A percentile compares a stretch with the other conserved stretches of the same genome.
phyloP scores from a whole-genome alignment of 1,140 invertebrate genomes.

The Bathynomus jamesi region DNA sequence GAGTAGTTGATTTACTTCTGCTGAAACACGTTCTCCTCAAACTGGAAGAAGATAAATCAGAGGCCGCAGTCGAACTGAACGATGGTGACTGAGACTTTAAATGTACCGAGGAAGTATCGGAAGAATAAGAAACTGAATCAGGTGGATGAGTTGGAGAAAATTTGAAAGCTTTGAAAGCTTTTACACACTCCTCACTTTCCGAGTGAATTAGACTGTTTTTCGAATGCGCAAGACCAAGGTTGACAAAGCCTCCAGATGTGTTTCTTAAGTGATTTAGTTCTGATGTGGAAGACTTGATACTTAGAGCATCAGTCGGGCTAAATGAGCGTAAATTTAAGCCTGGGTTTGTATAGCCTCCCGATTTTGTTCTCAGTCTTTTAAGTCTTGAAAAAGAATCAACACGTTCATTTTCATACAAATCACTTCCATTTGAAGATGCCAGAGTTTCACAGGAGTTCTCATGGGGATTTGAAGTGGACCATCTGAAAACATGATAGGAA shows the following conservation, averaged over 20 bases:
- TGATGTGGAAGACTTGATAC: slow-evolving; percentile 2
- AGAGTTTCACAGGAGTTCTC: no score
- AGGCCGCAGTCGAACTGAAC: no score
- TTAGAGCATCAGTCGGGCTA: slow-evolving; percentile 3
- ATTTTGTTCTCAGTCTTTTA: slow-evolving; percentile 34
- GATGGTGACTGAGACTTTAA: no score
- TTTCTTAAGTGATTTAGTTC: slow-evolving; percentile 15
- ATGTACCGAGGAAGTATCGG: no score
- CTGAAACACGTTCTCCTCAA: no score
- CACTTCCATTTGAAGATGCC: no score
- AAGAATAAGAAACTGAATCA: no score
- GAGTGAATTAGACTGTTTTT: neutral
- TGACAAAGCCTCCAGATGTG: neutral
- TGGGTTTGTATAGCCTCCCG: slow-evolving; percentile 37
- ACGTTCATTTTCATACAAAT: neutral
- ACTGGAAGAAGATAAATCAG: no score
- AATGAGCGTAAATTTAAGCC: neutral
- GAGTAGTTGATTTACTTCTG: slow-evolving; percentile 6
- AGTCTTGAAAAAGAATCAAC: slow-evolving; percentile 16
- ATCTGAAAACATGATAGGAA: no score
- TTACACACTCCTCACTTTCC: neutral
- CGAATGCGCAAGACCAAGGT: neutral
- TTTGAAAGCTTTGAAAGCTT: no score
- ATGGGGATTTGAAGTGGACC: no score
- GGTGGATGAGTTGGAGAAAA: no score